A percentile compares a stretch with the other conserved stretches of the same genome.
These are phyloP conservation scores for Sitta carolinensis DNA, from an alignment of 2,797 vertebrate species.

Conservation along the genomic window DNA sequence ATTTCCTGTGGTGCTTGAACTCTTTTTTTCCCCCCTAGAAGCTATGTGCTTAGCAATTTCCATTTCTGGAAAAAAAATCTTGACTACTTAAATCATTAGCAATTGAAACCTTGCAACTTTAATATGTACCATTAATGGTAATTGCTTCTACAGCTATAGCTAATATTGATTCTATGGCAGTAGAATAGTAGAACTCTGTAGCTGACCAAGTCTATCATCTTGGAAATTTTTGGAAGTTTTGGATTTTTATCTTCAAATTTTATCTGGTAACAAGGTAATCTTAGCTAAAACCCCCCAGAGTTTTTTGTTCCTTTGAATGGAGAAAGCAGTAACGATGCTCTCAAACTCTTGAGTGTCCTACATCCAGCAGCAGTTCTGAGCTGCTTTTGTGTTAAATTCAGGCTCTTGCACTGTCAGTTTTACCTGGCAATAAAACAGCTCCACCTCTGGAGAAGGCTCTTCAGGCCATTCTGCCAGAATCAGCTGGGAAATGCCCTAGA, in stretches of 20 bases:
- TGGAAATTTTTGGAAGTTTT: not conserved
- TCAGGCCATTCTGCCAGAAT: not conserved
- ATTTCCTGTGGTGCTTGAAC: not conserved
- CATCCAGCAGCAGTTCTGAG: not conserved
- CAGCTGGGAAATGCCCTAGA: not conserved
- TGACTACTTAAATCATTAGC: not conserved
- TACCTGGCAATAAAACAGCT: not conserved
- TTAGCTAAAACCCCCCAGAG: not conserved
- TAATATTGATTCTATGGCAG: not conserved
- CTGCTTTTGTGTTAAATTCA: not conserved
- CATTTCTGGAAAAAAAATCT: not conserved
- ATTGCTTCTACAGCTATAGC: not conserved
- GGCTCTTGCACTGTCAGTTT: not conserved
- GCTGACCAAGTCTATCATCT: not conserved
- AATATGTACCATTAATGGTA: not conserved
- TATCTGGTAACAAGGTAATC: not conserved
- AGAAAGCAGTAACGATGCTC: not conserved
- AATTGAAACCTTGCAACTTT: rapidly evolving
- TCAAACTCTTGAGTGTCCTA: not conserved
- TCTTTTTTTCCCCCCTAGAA: rapidly evolving
- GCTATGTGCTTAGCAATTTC: not conserved
- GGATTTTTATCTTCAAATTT: not conserved
- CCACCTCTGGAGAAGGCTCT: not conserved
- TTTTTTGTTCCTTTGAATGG: not conserved
- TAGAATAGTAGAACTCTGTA: not conserved